These are phyloP conservation scores for Ephestia elutella DNA, from an alignment of 1,140 invertebrate species.

Conservation along the genomic window DNA sequence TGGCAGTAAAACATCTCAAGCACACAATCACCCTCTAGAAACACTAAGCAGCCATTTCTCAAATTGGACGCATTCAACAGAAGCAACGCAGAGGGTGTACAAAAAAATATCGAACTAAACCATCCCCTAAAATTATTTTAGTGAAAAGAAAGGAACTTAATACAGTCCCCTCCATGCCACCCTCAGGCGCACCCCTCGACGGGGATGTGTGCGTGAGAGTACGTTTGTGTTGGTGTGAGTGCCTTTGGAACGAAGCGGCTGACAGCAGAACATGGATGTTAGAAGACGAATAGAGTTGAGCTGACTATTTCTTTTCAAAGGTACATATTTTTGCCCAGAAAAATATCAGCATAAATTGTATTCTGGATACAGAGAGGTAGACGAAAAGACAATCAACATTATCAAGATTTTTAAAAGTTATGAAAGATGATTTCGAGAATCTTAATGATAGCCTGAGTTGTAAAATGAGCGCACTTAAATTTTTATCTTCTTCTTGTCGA, in stretches of 20 bases:
- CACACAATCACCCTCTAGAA: conserved; percentile 48
- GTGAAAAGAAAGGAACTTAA: conserved; percentile 74
- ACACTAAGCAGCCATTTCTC: conserved; percentile 55
- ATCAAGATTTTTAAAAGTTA: too few relatives aligned
- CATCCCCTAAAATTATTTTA: conserved; percentile 74
- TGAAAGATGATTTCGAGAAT: too few relatives aligned
- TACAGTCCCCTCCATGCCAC: conserved; percentile 65
- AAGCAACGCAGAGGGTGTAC: conserved; percentile 45
- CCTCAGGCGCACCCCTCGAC: conserved; percentile 58
- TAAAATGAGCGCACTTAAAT: too few relatives aligned
- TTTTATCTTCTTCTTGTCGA: too few relatives aligned
- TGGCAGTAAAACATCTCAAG: conserved; percentile 43
- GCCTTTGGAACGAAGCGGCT: conserved; percentile 54
- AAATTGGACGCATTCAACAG: conserved; percentile 66
- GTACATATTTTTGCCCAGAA: too few relatives aligned
- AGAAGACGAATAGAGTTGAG: conserved; percentile 21
- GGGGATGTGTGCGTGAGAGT: conserved; percentile 28
- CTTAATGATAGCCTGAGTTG: too few relatives aligned
- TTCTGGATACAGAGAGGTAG: too few relatives aligned
- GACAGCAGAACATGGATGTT: conserved; percentile 41
- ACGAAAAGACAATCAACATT: too few relatives aligned
- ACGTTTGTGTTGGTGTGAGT: conserved; percentile 42
- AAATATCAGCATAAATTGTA: too few relatives aligned
- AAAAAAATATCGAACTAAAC: conserved; percentile 70
- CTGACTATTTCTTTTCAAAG: not conserved